Conservation (phyloP, 1,140 invertebrate genomes). For the Nixonia krombeini region DNA sequence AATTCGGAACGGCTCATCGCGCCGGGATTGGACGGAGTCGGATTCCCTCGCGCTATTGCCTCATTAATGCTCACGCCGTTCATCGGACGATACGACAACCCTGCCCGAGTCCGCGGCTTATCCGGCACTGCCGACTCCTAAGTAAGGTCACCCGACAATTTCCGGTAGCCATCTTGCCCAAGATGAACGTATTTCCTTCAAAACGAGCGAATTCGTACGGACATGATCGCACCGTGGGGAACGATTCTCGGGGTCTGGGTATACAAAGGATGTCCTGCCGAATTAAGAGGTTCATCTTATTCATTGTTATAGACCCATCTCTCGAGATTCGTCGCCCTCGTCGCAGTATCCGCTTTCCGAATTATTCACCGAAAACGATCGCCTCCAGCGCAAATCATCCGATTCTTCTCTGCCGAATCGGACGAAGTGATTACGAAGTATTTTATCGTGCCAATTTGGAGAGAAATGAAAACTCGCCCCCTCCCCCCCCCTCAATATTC, state of each 20-base stretch:
- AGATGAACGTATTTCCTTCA: slow-evolving; percentile 55
- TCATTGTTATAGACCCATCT: slow-evolving; percentile 16
- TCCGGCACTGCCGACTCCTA: slow-evolving; percentile 56
- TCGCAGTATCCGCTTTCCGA: too few relatives aligned
- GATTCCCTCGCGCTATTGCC: slow-evolving; percentile 59
- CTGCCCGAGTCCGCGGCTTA: slow-evolving; percentile 52
- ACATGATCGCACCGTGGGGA: slow-evolving; percentile 40
- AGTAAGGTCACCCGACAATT: slow-evolving; percentile 71
- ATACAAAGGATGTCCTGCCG: slow-evolving; percentile 16
- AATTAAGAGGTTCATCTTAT: slow-evolving; percentile 25
- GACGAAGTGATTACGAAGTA: too few relatives aligned
- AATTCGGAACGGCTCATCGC: slow-evolving; percentile 67
- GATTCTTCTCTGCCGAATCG: too few relatives aligned
- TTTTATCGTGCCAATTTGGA: too few relatives aligned
- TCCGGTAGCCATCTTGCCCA: slow-evolving; percentile 67
- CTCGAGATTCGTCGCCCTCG: too few relatives aligned
- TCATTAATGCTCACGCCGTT: slow-evolving; percentile 63
- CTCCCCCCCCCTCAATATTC: too few relatives aligned
- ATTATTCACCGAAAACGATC: too few relatives aligned
- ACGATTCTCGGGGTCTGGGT: too few relatives aligned
- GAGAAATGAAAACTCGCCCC: too few relatives aligned
- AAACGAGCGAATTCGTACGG: slow-evolving; percentile 48
- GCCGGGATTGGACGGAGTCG: slow-evolving; percentile 58
- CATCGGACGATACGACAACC: slow-evolving; percentile 57
- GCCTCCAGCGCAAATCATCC: too few relatives aligned